Percentiles rank a stretch among this genome's conserved stretches.
Conservation (phyloP, 2,113 vertebrate genomes). For the Oreochromis niloticus region DNA sequence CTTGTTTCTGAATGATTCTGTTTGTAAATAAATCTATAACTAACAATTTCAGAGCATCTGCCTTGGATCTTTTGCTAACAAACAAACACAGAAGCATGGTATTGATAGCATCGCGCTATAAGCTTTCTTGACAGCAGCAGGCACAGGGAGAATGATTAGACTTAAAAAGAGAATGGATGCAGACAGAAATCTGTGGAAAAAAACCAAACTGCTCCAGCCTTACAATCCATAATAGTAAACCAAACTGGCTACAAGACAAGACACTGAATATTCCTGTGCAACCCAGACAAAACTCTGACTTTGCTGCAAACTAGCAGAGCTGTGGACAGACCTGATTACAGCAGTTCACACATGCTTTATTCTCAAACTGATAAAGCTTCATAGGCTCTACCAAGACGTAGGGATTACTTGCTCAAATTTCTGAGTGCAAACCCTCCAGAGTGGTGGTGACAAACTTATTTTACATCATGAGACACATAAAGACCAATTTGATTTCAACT, state of each 20-base stretch:
- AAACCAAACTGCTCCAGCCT: fast-evolving
- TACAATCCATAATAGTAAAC: not conserved
- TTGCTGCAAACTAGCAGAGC: not conserved
- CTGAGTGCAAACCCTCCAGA: not conserved
- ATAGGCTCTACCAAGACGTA: not conserved
- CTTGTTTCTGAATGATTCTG: not conserved
- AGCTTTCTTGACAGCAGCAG: not conserved
- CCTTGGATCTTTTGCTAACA: not conserved
- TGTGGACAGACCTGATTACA: not conserved
- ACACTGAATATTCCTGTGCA: not conserved
- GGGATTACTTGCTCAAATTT: not conserved
- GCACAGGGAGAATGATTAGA: not conserved
- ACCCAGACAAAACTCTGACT: not conserved
- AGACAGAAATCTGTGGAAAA: not conserved
- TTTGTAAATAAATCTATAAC: not conserved
- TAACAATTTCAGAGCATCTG: not conserved
- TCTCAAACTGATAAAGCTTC: not conserved
- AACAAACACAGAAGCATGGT: not conserved
- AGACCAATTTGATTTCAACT: not conserved
- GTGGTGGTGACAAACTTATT: not conserved
- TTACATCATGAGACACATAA: not conserved
- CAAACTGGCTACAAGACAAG: not conserved
- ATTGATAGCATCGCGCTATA: fast-evolving
- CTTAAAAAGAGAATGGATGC: not conserved
- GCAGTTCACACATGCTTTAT: not conserved